These are phyloP conservation scores for Dromas ardeola DNA, from an alignment of 2,113 vertebrate species.

Conservation along the genomic window DNA sequence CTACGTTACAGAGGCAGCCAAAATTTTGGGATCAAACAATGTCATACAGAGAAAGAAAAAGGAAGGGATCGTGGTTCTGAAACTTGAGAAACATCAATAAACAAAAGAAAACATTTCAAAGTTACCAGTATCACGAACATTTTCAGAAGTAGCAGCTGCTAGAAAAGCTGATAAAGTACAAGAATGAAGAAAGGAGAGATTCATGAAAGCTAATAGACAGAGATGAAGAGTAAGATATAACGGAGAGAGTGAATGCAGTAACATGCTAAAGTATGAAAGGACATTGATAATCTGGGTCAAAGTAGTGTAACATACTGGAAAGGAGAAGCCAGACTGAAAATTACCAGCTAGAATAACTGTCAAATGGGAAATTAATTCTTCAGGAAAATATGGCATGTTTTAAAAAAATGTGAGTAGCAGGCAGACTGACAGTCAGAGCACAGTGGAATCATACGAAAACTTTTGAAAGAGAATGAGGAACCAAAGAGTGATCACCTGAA, in stretches of 20 bases:
- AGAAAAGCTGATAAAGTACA: not conserved
- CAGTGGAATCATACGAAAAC: not conserved
- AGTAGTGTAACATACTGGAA: not conserved
- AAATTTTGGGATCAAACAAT: conserved; percentile 17
- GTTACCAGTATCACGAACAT: not conserved
- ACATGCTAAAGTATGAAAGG: not conserved
- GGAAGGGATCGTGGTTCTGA: not conserved
- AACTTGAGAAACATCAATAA: not conserved
- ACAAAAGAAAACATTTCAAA: not conserved
- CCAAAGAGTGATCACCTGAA: not conserved
- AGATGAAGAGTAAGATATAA: not conserved
- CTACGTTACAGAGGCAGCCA: not conserved
- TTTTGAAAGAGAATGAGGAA: not conserved
- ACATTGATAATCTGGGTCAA: not conserved
- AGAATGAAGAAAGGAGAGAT: not conserved
- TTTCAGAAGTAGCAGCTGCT: not conserved
- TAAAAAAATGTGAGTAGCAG: not conserved
- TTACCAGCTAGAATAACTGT: not conserved
- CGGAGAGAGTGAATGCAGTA: not conserved
- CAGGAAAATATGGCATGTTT: not conserved
- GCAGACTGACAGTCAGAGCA: not conserved
- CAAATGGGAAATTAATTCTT: not conserved
- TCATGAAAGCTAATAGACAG: not conserved
- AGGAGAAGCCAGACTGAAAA: not conserved
- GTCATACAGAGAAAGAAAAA: not conserved